These are phyloP conservation scores for Tautogolabrus adspersus DNA, from an alignment of 2,113 vertebrate genomes.

Conservation along the genomic window DNA sequence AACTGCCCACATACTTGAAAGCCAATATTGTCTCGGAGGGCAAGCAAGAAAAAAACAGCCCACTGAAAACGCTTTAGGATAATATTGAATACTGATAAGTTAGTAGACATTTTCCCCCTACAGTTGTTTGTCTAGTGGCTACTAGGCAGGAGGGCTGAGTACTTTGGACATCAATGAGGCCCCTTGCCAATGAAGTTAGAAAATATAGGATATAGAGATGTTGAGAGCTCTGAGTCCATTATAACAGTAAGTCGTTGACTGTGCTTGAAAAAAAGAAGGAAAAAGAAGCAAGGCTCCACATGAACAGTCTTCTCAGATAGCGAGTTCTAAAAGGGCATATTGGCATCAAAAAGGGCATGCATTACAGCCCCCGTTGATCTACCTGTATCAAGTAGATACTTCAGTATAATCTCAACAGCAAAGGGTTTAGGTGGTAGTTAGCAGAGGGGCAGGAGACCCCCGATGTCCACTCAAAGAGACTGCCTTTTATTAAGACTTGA, in stretches of 20 bases:
- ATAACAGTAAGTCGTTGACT: conserved; percentile 10
- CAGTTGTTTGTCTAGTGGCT: conserved; percentile 46
- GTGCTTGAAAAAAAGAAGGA: conserved; percentile 11
- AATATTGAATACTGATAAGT: conserved; percentile 70
- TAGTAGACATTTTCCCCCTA: conserved; percentile 47
- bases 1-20: conserved; percentile 79
- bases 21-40: conserved; percentile 75
- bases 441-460: conserved; percentile 52
- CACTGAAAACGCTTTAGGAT: conserved; percentile 62
- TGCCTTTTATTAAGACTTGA: conserved; percentile 71
- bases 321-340: conserved; percentile 48
- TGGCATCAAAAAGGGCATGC: conserved; percentile 40
- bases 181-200: conserved; percentile 34
- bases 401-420: conserved; percentile 60
- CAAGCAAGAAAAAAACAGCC: conserved; percentile 50
- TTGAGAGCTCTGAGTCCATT: conserved; percentile 39
- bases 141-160: conserved; percentile 48
- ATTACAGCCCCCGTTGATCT: conserved; percentile 29
- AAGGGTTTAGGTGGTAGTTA: conserved; percentile 50
- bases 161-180: conserved; percentile 50
- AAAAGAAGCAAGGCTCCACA: conserved; percentile 20
- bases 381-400: conserved; percentile 34
- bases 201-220: conserved; percentile 26
- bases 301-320: conserved; percentile 31
- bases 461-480: conserved; percentile 45